Evolutionary conservation across 1,140 invertebrate species (phyloP), one percentile per base, ranked within the genome.

Genomic region (Piezodorus guildinii): DNA sequence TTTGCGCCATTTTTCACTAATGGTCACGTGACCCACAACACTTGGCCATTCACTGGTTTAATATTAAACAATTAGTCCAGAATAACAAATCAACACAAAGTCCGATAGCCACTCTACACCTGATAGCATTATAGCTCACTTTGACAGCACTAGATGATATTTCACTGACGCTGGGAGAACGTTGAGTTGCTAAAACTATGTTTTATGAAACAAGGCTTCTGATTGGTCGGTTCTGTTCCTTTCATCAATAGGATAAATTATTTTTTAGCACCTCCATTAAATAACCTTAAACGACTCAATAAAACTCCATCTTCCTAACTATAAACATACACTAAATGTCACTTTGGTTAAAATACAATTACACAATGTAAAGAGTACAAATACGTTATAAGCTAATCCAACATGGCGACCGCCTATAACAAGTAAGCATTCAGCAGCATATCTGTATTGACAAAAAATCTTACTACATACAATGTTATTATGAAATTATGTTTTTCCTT

Each of bases 1-100:
- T 78, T 81, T 79, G 78, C 80, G 79, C 78, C 79, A 80, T 81
- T 81, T 80, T 77, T 74, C 71, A 70, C 71, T 73, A 64, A 54
- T 71, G 74, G 76, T 82, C 80, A 81, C 80, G 80, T 81, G 80
- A 82, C 74, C 65, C 54, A 54, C 56, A 62, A 52, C 62, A 45
- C 25, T 44, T 27, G 34, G 56, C 23, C 17, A 56, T 56, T 56
- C 52, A 56, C 23, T 23, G 52, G 23, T 3, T 56, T 56, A 21
- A 23, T 16, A 56, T 25, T 23, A 60, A 67, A 54, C n/a, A 34
- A 23, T 65, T 58, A 64, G 25, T 65, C 63, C 19, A 62, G 45
- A 62, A 27, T 17, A 58, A 62, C 27, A 56, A 49, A 63, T 54
- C 27, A 58, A 45, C 54, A n/a, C 54, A 51, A 49, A 66, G 45